A percentile compares a stretch with the other conserved stretches of the same genome.
Evolutionary conservation across 2,888 invertebrate species (phyloP).

Genomic region (Diaperis boleti): DNA sequence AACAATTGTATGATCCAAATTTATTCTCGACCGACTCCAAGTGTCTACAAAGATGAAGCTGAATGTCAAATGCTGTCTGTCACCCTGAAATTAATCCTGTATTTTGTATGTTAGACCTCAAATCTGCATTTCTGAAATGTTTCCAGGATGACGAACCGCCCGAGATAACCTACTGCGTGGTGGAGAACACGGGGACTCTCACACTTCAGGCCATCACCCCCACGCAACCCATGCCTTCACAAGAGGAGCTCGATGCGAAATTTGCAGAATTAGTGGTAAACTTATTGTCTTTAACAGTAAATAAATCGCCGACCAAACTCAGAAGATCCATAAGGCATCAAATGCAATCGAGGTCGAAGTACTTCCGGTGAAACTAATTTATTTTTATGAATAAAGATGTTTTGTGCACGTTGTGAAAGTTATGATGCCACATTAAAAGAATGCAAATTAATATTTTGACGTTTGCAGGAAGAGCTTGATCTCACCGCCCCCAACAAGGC

Average conservation of each 20-base stretch:
- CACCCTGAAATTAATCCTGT: too few species aligned
- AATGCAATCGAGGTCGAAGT: background rate
- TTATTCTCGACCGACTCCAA: too few species aligned
- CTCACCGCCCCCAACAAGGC: constrained; percentile 93
- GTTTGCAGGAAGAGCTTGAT: constrained; percentile 86
- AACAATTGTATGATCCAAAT: background rate
- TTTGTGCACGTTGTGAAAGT: constrained; percentile 32
- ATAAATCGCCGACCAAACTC: constrained; percentile 2
- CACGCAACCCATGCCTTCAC: constrained; percentile 93
- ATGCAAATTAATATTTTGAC: constrained; percentile 10
- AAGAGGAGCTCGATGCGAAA: constrained; percentile 92
- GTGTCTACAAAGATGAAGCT: too few species aligned
- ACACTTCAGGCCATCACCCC: constrained; percentile 91
- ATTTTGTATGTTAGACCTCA: too few species aligned
- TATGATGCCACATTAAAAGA: constrained; percentile 23
- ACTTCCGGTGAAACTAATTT: constrained; percentile 34
- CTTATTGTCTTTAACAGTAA: constrained; percentile 46
- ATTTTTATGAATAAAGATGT: constrained; percentile 5
- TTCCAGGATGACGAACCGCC: constrained; percentile 93
- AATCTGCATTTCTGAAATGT: background rate
- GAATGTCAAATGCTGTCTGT: too few species aligned
- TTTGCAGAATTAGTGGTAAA: constrained; percentile 94
- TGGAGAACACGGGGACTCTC: constrained; percentile 88
- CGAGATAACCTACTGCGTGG: constrained; percentile 94
- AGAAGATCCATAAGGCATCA: background rate